phyloP scores from a whole-genome alignment of 2,113 vertebrate species.

The Anhinga anhinga region DNA sequence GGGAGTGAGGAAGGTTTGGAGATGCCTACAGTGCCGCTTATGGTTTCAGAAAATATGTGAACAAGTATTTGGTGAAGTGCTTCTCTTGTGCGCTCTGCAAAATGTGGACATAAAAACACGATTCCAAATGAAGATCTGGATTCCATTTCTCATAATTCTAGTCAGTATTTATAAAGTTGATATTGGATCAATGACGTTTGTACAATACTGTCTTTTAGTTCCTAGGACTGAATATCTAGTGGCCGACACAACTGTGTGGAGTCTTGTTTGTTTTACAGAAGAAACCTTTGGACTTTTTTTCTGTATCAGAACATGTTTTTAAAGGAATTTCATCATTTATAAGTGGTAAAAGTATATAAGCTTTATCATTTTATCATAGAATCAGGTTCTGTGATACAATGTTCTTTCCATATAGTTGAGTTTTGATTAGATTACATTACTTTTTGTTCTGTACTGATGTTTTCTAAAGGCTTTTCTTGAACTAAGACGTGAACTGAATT shows the following conservation, averaged over 20 bases:
- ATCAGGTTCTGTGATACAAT: not conserved
- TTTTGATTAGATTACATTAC: not conserved
- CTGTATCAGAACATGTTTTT: not conserved
- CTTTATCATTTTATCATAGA: not conserved
- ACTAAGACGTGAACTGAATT: not conserved
- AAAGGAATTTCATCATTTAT: not conserved
- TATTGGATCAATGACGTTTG: not conserved
- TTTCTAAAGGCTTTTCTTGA: not conserved
- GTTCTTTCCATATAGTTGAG: not conserved
- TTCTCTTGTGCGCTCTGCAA: not conserved
- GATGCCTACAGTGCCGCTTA: fast-evolving
- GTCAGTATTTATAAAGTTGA: not conserved
- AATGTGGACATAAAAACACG: not conserved
- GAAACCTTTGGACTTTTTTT: not conserved
- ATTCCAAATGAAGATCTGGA: not conserved
- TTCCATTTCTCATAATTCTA: not conserved
- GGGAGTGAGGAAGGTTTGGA: not conserved
- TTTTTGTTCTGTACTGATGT: not conserved
- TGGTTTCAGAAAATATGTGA: not conserved
- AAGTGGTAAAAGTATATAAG: not conserved
- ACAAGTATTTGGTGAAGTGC: not conserved
- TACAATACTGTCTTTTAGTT: not conserved
- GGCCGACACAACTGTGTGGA: fast-evolving
- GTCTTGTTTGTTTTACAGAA: not conserved
- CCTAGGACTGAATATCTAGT: not conserved